Evolutionary conservation across 1,140 invertebrate species (phyloP), one percentile per base, ranked within the genome.

Genomic region (Drosophila nannoptera): DNA sequence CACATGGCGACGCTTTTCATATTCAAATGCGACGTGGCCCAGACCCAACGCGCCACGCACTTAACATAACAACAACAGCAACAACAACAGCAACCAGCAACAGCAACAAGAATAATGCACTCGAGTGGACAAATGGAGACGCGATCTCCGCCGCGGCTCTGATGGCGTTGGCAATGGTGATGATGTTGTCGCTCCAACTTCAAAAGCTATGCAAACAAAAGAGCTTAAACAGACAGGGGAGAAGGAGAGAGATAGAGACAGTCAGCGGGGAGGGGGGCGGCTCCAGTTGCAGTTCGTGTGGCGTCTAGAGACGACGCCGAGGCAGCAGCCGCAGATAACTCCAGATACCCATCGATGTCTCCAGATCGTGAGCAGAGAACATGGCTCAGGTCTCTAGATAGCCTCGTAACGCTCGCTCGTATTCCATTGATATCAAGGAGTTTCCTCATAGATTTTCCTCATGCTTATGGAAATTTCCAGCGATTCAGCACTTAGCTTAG

Each of bases 131-230:
- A 61, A 67, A 73, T 73, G 66, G 43, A 59, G 53, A 73, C 56
- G 59, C 49, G 33, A 46, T 45, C 32, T 60, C 49, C 22, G 60
- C 49, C 55, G 61, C 12, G 22, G 22, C 22, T 22, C 22, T 36
- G 46, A 38, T 54, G 48, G 40, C 16, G 63, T 36, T 53, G 60
- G 68, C 38, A 73, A 62, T 69, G 75, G 54, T 68, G 78, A 82
- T 83, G 78, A 83, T 83, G 75, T 83, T 83, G 78, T 84, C 80
- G 78, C 78, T 83, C 72, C 73, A 83, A 83, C 80, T 76, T 83
- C 80, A 84, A 83, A 83, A 84, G 80, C 76, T 76, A 70, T 63
- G 75, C 73, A 84, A 83, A 84, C 75, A 82, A 45, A 54, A 50
- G 63, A 59, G 50, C 66, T 50, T 46, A 53, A 22, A 46, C 59